These are phyloP conservation scores for Papilio xuthus DNA, from an alignment of 1,140 invertebrate genomes.

Conservation along the genomic window DNA sequence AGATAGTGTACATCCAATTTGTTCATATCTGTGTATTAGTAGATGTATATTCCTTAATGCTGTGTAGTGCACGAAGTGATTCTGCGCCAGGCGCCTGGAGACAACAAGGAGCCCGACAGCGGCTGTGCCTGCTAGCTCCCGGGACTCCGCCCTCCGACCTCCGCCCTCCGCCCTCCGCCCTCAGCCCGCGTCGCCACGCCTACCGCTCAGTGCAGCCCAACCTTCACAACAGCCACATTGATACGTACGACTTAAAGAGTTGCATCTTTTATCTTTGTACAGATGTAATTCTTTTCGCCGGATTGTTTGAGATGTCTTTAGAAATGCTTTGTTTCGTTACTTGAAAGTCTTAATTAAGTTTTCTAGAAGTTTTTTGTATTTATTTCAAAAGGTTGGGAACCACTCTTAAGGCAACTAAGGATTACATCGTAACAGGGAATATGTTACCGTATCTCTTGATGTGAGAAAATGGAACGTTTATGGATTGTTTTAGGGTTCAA, in stretches of 20 bases:
- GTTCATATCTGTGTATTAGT: constrained; percentile 11
- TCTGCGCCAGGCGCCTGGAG: constrained; percentile 96
- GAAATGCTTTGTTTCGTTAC: background rate
- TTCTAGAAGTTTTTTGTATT: background rate
- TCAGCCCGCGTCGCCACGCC: background rate
- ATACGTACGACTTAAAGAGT: background rate
- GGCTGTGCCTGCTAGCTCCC: constrained; percentile 92
- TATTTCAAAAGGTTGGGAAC: background rate
- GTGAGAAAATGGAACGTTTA: background rate
- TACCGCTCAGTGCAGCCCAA: background rate
- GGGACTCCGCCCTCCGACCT: constrained; percentile 10
- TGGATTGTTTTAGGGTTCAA: background rate
- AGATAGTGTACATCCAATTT: background rate
- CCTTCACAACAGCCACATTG: background rate
- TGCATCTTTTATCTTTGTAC: background rate
- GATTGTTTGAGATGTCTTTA: background rate
- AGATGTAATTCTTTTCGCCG: background rate
- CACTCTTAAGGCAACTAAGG: background rate
- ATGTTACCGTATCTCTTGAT: background rate
- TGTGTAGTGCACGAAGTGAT: constrained; percentile 97
- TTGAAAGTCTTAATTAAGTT: background rate
- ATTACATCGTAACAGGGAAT: constrained; percentile 6
- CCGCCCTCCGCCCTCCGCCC: background rate
- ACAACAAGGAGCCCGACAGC: constrained; percentile 94
- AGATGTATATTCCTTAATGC: constrained; percentile 81